Base-by-base conservation (phyloP, 92 coral and sea anemone genomes). In the Anthopleura xanthogrammica region DNA sequence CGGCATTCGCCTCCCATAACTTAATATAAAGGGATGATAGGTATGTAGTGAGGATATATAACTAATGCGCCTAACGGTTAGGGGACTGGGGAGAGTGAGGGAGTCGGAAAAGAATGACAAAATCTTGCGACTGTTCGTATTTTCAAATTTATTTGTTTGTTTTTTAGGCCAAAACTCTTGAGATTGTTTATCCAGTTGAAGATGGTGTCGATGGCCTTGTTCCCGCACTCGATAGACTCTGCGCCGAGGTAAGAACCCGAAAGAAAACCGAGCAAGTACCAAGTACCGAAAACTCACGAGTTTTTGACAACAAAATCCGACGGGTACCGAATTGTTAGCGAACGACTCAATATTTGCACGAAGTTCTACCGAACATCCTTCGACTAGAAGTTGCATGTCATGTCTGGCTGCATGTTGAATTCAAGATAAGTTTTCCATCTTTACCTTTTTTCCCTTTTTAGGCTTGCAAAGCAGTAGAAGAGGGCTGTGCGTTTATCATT, bases 391-490 rank as follows among this genome's bases (percentile, higher is more conserved):
- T 29, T 29, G 36, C 36, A 29, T 29, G 36, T 29, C 36, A 29
- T 29, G 36, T 29, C 36, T 29, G 36, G 36, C 36, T 29, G 36
- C 36, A 29, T 29, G 36, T 29, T 29, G 36, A 29, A 29, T 29
- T 29, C 36, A 29, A 29, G 36, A 29, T 29, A 29, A 29, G 36
- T 29, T 29, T 29, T 29, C 36, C 36, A 29, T 29, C 56, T 41
- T 39, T 76, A 76, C 48, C 36, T 46, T 29, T 76, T 7, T 7
- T 80, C 12, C 12, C 81, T 79, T 84, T 55, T 56, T 60, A 95
- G 98, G 98, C 98, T 3, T 94, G 93, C 13, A 76, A 95, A 77
- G 98, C 98, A 36, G 95, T 95, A 19, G 91, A 94, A 79, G 87
- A 90, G 77, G 91, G 90, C 24, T 93, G 92, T 86, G 98, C 98